Evolutionary conservation across 2,797 vertebrate genomes (phyloP).

Genomic region (Thalassophryne amazonica): DNA sequence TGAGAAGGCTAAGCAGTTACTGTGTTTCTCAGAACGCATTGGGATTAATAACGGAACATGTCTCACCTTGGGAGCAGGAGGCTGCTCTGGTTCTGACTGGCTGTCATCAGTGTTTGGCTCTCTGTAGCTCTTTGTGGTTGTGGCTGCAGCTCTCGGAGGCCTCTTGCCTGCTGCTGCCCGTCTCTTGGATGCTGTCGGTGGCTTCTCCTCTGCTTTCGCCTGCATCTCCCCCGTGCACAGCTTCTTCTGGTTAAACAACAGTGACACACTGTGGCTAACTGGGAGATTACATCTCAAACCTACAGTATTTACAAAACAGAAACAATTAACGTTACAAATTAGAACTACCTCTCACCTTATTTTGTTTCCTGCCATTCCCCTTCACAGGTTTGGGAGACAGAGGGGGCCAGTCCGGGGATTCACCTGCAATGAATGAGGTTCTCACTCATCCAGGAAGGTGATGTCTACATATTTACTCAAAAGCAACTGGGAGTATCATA

Average conservation of each 20-base stretch:
- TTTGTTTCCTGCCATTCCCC: conserved; percentile 35
- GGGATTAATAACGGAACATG: too few relatives aligned
- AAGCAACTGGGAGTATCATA: too few relatives aligned
- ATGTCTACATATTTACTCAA: too few relatives aligned
- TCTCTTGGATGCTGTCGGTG: conserved; percentile 7
- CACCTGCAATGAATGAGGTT: conserved; percentile 49
- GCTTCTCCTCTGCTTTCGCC: conserved; percentile 10
- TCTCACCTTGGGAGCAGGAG: conserved; percentile 47
- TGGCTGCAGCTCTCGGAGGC: conserved; percentile 49
- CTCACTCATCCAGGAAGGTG: too few relatives aligned
- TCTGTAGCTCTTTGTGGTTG: conserved; percentile 79
- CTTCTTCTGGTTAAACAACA: conserved; percentile 37
- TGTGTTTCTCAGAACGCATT: too few relatives aligned
- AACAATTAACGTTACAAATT: background rate
- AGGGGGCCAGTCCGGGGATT: conserved; percentile 28
- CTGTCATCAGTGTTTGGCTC: conserved; percentile 80
- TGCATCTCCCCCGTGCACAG: conserved; percentile 1
- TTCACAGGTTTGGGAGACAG: conserved; percentile 38
- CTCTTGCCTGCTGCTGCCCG: conserved; percentile 29
- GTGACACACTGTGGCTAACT: conserved; percentile 52
- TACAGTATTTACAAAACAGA: background rate
- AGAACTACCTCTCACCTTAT: conserved; percentile 65
- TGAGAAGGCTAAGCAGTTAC: too few relatives aligned
- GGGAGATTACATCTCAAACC: conserved; percentile 14
- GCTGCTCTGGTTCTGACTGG: conserved; percentile 52